Evolutionary conservation across 35 echinoderm and acorn worm genomes (phyloP).

Genomic region (Diadema setosum): DNA sequence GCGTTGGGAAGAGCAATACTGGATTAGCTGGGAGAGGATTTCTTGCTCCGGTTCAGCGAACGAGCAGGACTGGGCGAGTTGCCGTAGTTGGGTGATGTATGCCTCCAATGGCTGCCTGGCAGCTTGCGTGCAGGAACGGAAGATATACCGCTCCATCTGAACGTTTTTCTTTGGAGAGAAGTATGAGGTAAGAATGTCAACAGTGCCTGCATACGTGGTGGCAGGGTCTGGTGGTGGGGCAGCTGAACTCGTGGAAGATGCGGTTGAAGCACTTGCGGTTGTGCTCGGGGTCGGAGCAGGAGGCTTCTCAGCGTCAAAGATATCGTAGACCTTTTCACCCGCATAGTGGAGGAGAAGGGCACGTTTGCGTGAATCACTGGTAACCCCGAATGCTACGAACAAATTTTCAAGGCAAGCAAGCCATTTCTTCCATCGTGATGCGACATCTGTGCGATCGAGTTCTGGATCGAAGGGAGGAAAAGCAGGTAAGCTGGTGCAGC

Average conservation of each 20-base stretch:
- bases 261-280: not conserved
- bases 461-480: not conserved
- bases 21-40: constrained; percentile 17
- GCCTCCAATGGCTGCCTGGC: not conserved
- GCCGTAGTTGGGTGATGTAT: constrained; percentile 9
- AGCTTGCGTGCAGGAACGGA: not conserved
- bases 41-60: not conserved
- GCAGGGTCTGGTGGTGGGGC: not conserved
- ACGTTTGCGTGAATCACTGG: constrained; percentile 7
- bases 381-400: not conserved
- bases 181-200: not conserved
- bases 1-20: constrained; percentile 29
- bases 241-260: not conserved
- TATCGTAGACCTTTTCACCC: constrained; percentile 1
- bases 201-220: not conserved
- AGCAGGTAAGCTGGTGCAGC: not conserved
- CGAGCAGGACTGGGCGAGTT: not conserved
- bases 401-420: constrained; percentile 15
- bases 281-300: not conserved
- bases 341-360: constrained; percentile 46
- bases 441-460: not conserved
- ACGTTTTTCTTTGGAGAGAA: constrained; percentile 8
- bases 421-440: not conserved
- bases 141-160: constrained; percentile 26
- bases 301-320: not conserved